Percentiles rank a stretch among this genome's conserved stretches.
phyloP scores from a whole-genome alignment of 2,113 vertebrate genomes.

The Eleginops maclovinus region DNA sequence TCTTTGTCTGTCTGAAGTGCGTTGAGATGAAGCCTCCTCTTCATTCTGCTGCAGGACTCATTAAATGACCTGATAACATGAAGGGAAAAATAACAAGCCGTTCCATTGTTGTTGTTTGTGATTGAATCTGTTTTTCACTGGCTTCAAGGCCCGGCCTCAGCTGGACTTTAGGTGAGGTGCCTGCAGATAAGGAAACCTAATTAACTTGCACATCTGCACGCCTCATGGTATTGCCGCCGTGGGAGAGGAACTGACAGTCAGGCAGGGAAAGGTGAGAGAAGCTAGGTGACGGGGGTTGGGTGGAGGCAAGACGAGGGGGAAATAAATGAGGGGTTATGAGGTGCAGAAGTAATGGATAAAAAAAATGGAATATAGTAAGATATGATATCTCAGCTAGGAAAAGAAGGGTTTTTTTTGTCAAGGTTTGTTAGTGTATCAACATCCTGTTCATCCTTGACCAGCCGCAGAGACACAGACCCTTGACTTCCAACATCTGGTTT shows the following conservation, averaged over 20 bases:
- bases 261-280: slow-evolving; percentile 34
- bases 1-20: neutral
- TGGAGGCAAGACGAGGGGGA: neutral
- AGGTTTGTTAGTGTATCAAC: slow-evolving; percentile 65
- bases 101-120: neutral
- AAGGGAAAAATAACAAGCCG: neutral
- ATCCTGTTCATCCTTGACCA: slow-evolving; percentile 72
- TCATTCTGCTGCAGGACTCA: slow-evolving; percentile 12
- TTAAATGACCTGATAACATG: slow-evolving; percentile 21
- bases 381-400: slow-evolving; percentile 2
- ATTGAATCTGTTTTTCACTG: neutral
- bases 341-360: neutral
- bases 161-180: slow-evolving; percentile 30
- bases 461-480: slow-evolving; percentile 39
- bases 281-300: neutral
- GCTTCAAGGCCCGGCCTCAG: neutral
- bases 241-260: slow-evolving; percentile 12
- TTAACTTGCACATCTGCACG: slow-evolving; percentile 54
- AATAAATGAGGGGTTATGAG: slow-evolving; percentile 16
- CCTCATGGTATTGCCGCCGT: slow-evolving; percentile 37
- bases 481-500: slow-evolving; percentile 69
- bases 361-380: neutral
- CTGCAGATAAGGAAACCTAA: slow-evolving; percentile 58
- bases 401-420: neutral
- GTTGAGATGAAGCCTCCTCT: neutral